Base-by-base conservation (phyloP, 2,888 invertebrate species). In the Chorisops tibialis region DNA sequence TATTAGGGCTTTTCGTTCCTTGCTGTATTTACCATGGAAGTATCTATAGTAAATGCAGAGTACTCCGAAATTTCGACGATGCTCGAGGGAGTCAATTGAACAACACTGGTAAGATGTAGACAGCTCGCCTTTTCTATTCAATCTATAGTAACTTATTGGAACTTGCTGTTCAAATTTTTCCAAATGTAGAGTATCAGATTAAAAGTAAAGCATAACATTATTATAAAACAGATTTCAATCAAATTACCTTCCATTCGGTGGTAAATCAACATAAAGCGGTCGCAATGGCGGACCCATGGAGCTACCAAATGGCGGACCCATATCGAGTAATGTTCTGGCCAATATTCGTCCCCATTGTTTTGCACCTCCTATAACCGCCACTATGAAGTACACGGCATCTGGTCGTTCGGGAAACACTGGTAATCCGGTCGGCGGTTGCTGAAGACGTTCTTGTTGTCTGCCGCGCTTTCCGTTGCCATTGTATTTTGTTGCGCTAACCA, bases 301-400 rank as follows among this genome's bases (percentile, higher is more conserved):
- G 66, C 69, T 70, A 11, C 65, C 68, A 50, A 71, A 71, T n/a
- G 70, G 70, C 54, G 69, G 69, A 11, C 71, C 71, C 69, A 71
- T 70, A 62, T 71, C 71, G 39, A 70, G 63, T 11, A 71, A 59
- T 14, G 69, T 68, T 5, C 69, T 52, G 21, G 70, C 70, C 14
- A 71, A 62, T 12, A 67, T 68, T 48, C 70, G 67, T 41, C 70
- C 68, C 71, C 71, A 71, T 43, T 65, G 63, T 66, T 71, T 70
- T 19, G 68, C 70, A 35, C 71, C 71, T 18, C 71, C 71, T 59
- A 66, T 67, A n/a, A 71, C 69, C 59, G 71, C 71, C 19, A 71
- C 69, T 48, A 71, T 68, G 64, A 71, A 71, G 62, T 71, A 71
- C 24, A 70, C 70, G 14, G 70, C 69, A 67, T 71, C 70, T 5